Percentiles rank a stretch among this genome's conserved stretches.
Conservation (phyloP, 2,888 invertebrate genomes). For the Phyllotreta cruciferae region DNA sequence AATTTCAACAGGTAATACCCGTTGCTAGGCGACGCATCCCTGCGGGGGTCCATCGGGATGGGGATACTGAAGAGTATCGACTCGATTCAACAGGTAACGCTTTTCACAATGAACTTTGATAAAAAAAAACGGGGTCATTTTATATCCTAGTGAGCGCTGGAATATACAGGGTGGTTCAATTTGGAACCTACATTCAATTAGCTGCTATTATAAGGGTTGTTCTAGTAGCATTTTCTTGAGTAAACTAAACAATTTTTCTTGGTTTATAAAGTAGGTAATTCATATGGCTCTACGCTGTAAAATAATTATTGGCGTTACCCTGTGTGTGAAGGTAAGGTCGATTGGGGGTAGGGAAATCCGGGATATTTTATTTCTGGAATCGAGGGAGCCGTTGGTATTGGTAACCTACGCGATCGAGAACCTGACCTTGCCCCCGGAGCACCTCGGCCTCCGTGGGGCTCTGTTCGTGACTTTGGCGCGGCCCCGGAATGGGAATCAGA, state of each 20-base stretch:
- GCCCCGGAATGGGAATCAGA: not conserved
- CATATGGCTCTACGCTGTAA: too few species aligned
- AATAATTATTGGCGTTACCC: too few species aligned
- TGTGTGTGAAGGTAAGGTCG: not conserved
- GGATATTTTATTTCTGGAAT: too few species aligned
- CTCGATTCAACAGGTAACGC: constrained; percentile 42
- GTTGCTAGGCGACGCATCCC: constrained; percentile 39
- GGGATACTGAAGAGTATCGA: constrained; percentile 20
- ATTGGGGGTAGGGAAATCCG: too few species aligned
- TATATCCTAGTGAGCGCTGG: not conserved
- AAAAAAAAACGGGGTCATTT: not conserved
- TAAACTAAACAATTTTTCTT: too few species aligned
- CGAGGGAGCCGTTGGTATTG: not conserved
- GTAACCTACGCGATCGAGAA: constrained; percentile 6
- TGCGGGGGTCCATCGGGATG: constrained; percentile 35
- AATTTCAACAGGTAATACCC: constrained; percentile 43
- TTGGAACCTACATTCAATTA: too few species aligned
- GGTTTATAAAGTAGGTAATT: too few species aligned
- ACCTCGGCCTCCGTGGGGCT: not conserved
- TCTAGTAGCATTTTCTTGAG: too few species aligned
- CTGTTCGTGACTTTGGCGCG: not conserved
- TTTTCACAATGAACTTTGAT: constrained; percentile 1
- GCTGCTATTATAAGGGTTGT: too few species aligned
- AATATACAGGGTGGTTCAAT: too few species aligned
- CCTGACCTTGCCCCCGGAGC: constrained; percentile 15